phyloP scores from a whole-genome alignment of 2,113 vertebrate genomes.

The Corythornis cristatus region DNA sequence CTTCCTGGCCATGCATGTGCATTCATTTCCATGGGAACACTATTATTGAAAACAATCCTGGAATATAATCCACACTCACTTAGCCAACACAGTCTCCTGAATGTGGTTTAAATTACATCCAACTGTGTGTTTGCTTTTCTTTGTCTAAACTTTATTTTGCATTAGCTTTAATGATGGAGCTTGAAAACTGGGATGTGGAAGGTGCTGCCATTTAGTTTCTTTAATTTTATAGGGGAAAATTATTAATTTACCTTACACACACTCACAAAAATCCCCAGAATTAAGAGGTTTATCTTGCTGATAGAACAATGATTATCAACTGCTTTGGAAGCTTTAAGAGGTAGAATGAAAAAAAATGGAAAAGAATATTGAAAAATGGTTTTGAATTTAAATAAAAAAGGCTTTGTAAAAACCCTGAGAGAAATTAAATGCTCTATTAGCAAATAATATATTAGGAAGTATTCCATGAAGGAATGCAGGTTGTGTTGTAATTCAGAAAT shows the following conservation, averaged over 20 bases:
- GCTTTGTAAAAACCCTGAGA: neutral
- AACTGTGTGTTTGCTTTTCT: slow-evolving; percentile 80
- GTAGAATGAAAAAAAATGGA: neutral
- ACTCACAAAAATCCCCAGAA: neutral
- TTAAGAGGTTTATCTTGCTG: slow-evolving; percentile 16
- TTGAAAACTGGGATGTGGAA: neutral
- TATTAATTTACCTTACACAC: slow-evolving; percentile 1
- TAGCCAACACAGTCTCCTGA: slow-evolving; percentile 77
- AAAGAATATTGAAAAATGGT: neutral
- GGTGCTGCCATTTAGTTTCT: neutral
- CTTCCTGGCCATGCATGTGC: slow-evolving; percentile 50
- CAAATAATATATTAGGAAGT: neutral
- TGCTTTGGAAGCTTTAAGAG: slow-evolving; percentile 13
- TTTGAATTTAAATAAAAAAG: neutral
- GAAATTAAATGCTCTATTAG: neutral
- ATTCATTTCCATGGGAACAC: slow-evolving; percentile 80
- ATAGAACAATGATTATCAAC: slow-evolving; percentile 5
- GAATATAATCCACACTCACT: slow-evolving; percentile 75
- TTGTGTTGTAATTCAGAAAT: neutral
- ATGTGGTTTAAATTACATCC: slow-evolving; percentile 85
- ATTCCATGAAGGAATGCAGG: neutral
- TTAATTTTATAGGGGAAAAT: slow-evolving; percentile 20
- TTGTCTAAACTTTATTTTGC: slow-evolving; percentile 77
- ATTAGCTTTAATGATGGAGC: slow-evolving; percentile 67
- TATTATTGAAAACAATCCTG: slow-evolving; percentile 86